A percentile compares a stretch with the other conserved stretches of the same genome.
phyloP scores from a whole-genome alignment of 2,888 invertebrate genomes.

The Pseudanteris insignis region DNA sequence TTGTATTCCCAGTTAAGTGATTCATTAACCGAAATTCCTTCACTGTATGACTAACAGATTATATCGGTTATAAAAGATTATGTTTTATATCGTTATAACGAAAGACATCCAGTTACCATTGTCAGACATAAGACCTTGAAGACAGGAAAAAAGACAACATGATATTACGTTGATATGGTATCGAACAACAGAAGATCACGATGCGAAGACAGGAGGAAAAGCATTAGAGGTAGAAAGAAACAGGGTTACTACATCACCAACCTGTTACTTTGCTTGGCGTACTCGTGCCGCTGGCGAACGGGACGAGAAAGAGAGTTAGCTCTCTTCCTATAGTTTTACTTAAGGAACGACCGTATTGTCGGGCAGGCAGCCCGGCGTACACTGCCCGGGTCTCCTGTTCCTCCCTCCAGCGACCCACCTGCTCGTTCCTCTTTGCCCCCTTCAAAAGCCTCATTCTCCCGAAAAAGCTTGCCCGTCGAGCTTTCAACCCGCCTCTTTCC shows the following conservation, averaged over 20 bases:
- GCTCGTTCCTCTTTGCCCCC: conserved; percentile 43
- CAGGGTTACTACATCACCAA: conserved; percentile 54
- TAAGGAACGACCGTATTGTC: conserved; percentile 53
- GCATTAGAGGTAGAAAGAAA: conserved; percentile 11
- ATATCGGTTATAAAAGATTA: too few relatives aligned
- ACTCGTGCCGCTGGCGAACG: conserved; percentile 37
- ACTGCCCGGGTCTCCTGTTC: conserved; percentile 66
- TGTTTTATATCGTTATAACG: too few relatives aligned
- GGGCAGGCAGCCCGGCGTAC: conserved; percentile 65
- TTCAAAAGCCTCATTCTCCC: conserved; percentile 45
- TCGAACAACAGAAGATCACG: too few relatives aligned
- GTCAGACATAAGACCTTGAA: too few relatives aligned
- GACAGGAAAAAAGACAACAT: too few relatives aligned
- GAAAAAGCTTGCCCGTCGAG: conserved; percentile 50
- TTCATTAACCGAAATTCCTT: too few relatives aligned
- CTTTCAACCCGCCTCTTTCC: conserved; percentile 46
- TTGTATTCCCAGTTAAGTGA: too few relatives aligned
- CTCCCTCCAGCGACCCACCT: conserved; percentile 56
- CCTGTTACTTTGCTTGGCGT: conserved; percentile 59
- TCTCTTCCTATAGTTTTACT: conserved; percentile 42
- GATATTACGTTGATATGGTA: too few relatives aligned
- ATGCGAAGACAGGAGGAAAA: too few relatives aligned
- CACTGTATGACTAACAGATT: too few relatives aligned
- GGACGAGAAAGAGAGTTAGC: conserved; percentile 24
- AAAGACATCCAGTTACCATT: too few relatives aligned